phyloP scores from a whole-genome alignment of 2,113 vertebrate genomes.

The Hylia prasina region DNA sequence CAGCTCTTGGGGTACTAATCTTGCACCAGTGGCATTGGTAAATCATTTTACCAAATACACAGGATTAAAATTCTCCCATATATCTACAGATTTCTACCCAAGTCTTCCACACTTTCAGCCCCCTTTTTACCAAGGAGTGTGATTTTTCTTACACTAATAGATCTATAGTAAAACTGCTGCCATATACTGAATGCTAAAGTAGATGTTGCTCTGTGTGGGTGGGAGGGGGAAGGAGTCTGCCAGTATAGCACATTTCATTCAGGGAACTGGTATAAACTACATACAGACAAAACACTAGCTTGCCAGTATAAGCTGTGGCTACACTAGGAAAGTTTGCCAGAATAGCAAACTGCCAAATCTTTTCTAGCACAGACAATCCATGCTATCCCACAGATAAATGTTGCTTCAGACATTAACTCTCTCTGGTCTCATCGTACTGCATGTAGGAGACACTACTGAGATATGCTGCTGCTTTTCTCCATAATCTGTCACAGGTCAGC shows the following conservation, averaged over 20 bases:
- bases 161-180: conserved; percentile 6
- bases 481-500: not conserved
- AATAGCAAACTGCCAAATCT: conserved; percentile 52
- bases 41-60: not conserved
- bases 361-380: conserved; percentile 46
- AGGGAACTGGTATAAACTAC: conserved; percentile 63
- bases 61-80: not conserved
- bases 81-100: not conserved
- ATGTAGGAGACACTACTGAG: not conserved
- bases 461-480: not conserved
- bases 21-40: not conserved
- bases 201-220: conserved; percentile 50
- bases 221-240: conserved; percentile 38
- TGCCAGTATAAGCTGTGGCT: conserved; percentile 67
- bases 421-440: not conserved
- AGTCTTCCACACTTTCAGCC: not conserved
- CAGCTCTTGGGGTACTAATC: not conserved
- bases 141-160: not conserved
- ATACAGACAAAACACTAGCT: conserved; percentile 61
- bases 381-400: conserved; percentile 48
- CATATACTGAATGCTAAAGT: conserved; percentile 22
- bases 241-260: conserved; percentile 56
- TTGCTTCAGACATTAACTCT: conserved; percentile 52
- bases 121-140: not conserved
- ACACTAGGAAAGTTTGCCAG: conserved; percentile 42